Base-by-base conservation (phyloP, 1,140 invertebrate genomes). In the Drosophila nannoptera region DNA sequence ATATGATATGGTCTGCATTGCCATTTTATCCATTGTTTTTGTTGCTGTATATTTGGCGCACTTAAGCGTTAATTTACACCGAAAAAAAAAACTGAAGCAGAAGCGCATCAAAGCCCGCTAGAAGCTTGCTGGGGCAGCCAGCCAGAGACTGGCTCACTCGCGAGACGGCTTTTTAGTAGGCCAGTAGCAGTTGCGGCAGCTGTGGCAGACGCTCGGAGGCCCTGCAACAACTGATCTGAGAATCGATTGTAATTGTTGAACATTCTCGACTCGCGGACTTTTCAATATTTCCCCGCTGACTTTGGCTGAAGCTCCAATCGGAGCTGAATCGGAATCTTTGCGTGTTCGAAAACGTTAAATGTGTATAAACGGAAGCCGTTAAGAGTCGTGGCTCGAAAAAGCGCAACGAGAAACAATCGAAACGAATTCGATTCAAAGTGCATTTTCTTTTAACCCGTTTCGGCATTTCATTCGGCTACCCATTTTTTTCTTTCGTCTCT, bases 371-470 rank as follows among this genome's bases (percentile, higher is more conserved):
- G 56, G 66, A 82, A 78, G 78, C 72, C 69, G 61, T 69, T 40
- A 56, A 50, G 38, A 54, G n/a, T 14, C 12, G 4, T 31, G 45
- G n/a, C n/a, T 31, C 7, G n/a, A 46, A 55, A 63, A 50, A 61
- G 55, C 38, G 38, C 29, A 61, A 46, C 22, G 38, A 59, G 46
- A 49, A 50, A 55, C n/a, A 61, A 61, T 48, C 36, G 22, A 61
- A 16, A 29, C 35, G 38, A 55, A 66, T 52, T 12, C 4, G 4
- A 43, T 53, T 43, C 42, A 53, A 70, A 78, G 70, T 81, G 78
- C 75, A 67, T 81, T 82, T 71, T 83, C 71, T 69, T 58, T 67
- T 66, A 81, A 80, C 77, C 22, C 70, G 78, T 83, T 78, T 55
- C 42, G 12, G 40, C 40, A 43, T 43, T 43, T 14, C 14, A 43